Percentiles rank a stretch among this genome's conserved stretches.
Evolutionary conservation across 2,888 invertebrate species (phyloP).

Genomic region (Hylaea fasciaria): DNA sequence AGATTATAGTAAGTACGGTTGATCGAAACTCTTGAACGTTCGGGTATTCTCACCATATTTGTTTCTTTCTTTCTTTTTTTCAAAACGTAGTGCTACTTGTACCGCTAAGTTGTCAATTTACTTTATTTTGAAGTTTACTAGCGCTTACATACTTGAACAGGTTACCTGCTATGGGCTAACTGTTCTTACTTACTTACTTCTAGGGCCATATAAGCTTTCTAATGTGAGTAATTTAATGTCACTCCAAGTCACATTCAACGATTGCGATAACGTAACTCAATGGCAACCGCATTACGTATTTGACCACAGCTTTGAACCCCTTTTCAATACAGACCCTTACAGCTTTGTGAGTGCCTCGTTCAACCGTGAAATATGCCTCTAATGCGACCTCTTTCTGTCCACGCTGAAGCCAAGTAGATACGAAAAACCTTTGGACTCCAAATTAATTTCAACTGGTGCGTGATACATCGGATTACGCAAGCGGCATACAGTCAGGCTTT

Average conservation of each 20-base stretch:
- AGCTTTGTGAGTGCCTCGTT: conserved; percentile 28
- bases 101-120: no score
- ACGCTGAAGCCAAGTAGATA: conserved; percentile 40
- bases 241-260: neutral
- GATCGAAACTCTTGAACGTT: no score
- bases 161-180: no score
- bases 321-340: conserved; percentile 20
- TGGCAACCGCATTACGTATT: conserved; percentile 11
- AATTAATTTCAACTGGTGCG: conserved; percentile 56
- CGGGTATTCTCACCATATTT: no score
- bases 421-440: conserved; percentile 44
- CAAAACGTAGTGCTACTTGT: no score
- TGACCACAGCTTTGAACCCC: conserved; percentile 24
- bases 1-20: no score
- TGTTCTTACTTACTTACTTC: no score
- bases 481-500: conserved; percentile 37
- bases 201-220: neutral
- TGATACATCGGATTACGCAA: conserved; percentile 57
- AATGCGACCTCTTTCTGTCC: conserved; percentile 31
- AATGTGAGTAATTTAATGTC: neutral
- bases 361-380: conserved; percentile 41
- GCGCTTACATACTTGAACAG: no score
- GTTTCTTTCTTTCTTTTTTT: no score
- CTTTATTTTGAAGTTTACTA: no score
- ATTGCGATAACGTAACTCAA: conserved; percentile 4